Percentiles rank a stretch among this genome's conserved stretches.
Conservation (phyloP, 2,113 vertebrate species). For the Siniperca chuatsi region DNA sequence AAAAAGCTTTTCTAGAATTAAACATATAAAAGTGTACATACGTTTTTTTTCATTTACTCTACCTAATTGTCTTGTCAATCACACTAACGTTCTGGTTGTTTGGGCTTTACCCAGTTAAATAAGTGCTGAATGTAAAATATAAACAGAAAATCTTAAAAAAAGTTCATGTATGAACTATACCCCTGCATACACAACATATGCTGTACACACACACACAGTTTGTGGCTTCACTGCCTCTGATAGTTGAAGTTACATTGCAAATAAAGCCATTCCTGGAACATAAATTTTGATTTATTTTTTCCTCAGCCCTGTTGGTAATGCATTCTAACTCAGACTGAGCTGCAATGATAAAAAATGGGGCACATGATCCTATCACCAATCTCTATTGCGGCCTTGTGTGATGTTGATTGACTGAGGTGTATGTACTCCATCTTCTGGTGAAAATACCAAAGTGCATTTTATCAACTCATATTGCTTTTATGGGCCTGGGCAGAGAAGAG, state of each 20-base stretch:
- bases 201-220: background rate
- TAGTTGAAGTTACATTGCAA: background rate
- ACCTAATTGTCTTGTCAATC: background rate
- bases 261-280: background rate
- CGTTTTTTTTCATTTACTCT: background rate
- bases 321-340: background rate
- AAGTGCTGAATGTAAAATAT: background rate
- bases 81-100: background rate
- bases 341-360: background rate
- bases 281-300: background rate
- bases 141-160: background rate
- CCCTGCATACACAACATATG: too few relatives aligned
- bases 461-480: background rate
- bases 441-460: slow-evolving; percentile 16
- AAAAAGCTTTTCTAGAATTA: background rate
- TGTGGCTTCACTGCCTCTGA: background rate
- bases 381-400: too few relatives aligned
- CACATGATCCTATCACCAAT: accelerated
- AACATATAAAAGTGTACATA: background rate
- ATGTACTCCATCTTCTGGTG: slow-evolving; percentile 70
- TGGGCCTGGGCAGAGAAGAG: background rate
- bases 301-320: background rate
- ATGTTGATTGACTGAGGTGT: slow-evolving; percentile 15
- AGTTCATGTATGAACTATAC: background rate
- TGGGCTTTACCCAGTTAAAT: background rate